Conservation (phyloP, 2,113 vertebrate species). For the Okapia johnstoni region DNA sequence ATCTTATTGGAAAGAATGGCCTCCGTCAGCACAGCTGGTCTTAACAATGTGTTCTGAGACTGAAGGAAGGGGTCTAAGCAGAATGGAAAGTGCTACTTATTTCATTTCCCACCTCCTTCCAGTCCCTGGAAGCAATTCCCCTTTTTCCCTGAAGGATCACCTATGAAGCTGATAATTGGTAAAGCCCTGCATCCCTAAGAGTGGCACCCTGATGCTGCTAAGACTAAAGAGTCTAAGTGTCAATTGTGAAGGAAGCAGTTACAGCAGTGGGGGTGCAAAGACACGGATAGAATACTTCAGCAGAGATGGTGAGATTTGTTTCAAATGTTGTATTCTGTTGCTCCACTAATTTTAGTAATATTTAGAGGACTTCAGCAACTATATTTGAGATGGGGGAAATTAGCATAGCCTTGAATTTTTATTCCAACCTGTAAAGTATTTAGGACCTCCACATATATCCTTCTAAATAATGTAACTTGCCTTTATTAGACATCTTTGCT, state of each 20-base stretch:
- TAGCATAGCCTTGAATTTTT: not conserved
- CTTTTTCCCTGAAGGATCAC: not conserved
- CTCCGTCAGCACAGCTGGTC: not conserved
- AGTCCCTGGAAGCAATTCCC: not conserved
- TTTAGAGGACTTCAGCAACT: not conserved
- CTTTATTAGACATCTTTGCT: not conserved
- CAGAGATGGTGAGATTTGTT: not conserved
- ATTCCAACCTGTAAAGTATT: constrained; percentile 38
- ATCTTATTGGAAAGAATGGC: not conserved
- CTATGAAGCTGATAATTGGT: not conserved
- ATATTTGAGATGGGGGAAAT: not conserved
- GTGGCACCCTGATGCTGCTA: not conserved
- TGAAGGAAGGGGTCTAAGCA: not conserved
- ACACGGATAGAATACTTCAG: not conserved
- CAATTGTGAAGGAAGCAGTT: not conserved
- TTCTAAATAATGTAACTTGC: constrained; percentile 38
- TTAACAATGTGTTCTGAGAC: not conserved
- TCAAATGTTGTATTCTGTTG: not conserved
- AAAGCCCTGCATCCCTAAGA: not conserved
- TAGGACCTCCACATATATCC: not conserved
- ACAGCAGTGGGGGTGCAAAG: fast-evolving
- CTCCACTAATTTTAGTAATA: not conserved
- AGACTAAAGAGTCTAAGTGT: not conserved
- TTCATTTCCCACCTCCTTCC: not conserved
- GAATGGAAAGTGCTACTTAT: not conserved